phyloP scores from a whole-genome alignment of 2,888 invertebrate genomes.

The Ectemnius continuus region DNA sequence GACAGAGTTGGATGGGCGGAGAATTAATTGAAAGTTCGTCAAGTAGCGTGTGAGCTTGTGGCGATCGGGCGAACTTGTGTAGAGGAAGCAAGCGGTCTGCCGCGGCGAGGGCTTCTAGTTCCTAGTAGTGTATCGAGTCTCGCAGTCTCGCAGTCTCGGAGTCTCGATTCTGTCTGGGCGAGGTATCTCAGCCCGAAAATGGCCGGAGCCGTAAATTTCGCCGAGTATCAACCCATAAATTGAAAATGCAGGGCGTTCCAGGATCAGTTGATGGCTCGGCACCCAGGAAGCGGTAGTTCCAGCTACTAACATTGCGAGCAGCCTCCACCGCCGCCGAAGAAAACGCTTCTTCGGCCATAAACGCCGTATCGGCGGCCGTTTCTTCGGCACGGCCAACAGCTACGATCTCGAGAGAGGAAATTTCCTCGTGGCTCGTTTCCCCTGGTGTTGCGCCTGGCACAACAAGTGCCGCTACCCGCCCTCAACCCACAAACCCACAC shows the following conservation, averaged over 20 bases:
- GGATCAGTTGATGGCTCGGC: conserved; percentile 22
- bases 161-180: conserved; percentile 19
- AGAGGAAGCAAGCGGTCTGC: too few relatives aligned
- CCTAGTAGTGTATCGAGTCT: conserved; percentile 8
- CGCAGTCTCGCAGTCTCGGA: too few relatives aligned
- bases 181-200: conserved; percentile 59
- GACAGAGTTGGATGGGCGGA: conserved; percentile 49
- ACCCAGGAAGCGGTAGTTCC: conserved; percentile 29
- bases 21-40: conserved; percentile 65
- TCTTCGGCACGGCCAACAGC: conserved; percentile 22
- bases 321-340: background rate
- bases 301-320: conserved; percentile 18
- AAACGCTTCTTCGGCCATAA: conserved; percentile 26
- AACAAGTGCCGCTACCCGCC: conserved; percentile 19
- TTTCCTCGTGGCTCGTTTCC: conserved; percentile 35
- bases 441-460: conserved; percentile 13
- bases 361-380: conserved; percentile 37
- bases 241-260: conserved; percentile 62
- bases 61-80: too few relatives aligned
- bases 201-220: conserved; percentile 65
- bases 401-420: conserved; percentile 32
- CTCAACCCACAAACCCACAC: background rate
- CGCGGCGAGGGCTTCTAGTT: background rate
- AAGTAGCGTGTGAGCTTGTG: conserved; percentile 33
- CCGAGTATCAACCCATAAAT: conserved; percentile 69